These are phyloP conservation scores for Zelleria hepariella DNA, from an alignment of 2,888 invertebrate species.

Conservation along the genomic window DNA sequence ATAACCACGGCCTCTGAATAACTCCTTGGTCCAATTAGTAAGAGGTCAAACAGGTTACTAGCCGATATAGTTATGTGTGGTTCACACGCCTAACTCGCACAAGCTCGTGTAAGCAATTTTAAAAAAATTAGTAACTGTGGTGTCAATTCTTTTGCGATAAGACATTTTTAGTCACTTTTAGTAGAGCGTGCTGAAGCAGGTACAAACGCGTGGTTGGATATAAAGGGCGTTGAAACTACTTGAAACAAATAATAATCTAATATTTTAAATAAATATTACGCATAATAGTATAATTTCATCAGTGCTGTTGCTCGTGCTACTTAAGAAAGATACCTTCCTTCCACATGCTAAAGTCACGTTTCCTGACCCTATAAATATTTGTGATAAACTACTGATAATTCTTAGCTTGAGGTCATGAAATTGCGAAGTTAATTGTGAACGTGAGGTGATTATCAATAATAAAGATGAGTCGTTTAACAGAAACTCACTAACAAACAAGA, in stretches of 20 bases:
- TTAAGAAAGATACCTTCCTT: not conserved
- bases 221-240: too few species aligned
- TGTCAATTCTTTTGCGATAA: not conserved
- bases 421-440: not conserved
- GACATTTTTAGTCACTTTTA: not conserved
- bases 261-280: too few species aligned
- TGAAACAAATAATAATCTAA: too few species aligned
- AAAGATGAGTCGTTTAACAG: not conserved
- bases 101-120: not conserved
- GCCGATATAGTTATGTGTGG: not conserved
- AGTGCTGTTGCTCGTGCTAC: not conserved
- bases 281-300: not conserved
- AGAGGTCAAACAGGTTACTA: slow-evolving; percentile 25
- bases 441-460: too few species aligned
- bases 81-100: not conserved
- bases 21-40: slow-evolving; percentile 46
- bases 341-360: not conserved
- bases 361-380: not conserved
- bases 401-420: not conserved
- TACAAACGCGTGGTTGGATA: too few species aligned
- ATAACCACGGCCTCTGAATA: slow-evolving; percentile 21
- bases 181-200: too few species aligned
- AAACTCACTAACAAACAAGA: too few species aligned
- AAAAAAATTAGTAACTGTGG: not conserved
- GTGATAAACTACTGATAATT: not conserved